Base-by-base conservation (phyloP, 2,113 vertebrate genomes). In the Periophthalmodon schlosseri region DNA sequence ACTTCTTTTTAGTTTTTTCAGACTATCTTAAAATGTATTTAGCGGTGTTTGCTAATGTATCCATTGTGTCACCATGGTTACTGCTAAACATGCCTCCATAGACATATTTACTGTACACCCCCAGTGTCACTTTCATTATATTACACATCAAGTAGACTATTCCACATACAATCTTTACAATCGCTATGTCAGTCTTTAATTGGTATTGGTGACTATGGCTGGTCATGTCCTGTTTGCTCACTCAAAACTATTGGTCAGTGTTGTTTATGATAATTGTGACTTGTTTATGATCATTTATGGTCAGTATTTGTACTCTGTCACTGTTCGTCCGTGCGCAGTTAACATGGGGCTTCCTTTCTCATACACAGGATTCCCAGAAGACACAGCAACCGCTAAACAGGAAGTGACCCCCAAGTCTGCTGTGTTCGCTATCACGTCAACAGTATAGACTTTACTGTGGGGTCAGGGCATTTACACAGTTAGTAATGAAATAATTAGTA, bases 301-400 rank as follows among this genome's bases (percentile, higher is more conserved):
- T 63, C 57, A 28, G 14, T 63, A 10, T 57, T 57, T 34, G 24
- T 18, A 28, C 28, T 9, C 28, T 63, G 60, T 18, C 60, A 34
- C 58, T 61, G 58, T 24, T 20, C 21, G 23, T 34, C 28, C 15
- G 60, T 9, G 15, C 7, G 9, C 60, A 63, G 60, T 63, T 63
- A 63, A 63, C 28, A 18, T 18, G 28, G 14, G 60, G 60, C 28
- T 63, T 63, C 60, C 60, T 63, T 63, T 63, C 60, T 63, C 60
- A 63, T 28, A 63, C 60, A 36, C 60, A 63, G 8, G 24, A 63
- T 63, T 63, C 60, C 60, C 60, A 34, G 28, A 63, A 63, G 60
- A 63, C 60, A 24, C 28, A 14, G 14, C 24, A 15, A 18, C 15
- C 58, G 18, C 28, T 28, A 63, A 63, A 63, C 60, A 63, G 60